A percentile compares a stretch with the other conserved stretches of the same genome.
These are phyloP conservation scores for Aricia agestis DNA, from an alignment of 1,140 invertebrate species.

Conservation along the genomic window DNA sequence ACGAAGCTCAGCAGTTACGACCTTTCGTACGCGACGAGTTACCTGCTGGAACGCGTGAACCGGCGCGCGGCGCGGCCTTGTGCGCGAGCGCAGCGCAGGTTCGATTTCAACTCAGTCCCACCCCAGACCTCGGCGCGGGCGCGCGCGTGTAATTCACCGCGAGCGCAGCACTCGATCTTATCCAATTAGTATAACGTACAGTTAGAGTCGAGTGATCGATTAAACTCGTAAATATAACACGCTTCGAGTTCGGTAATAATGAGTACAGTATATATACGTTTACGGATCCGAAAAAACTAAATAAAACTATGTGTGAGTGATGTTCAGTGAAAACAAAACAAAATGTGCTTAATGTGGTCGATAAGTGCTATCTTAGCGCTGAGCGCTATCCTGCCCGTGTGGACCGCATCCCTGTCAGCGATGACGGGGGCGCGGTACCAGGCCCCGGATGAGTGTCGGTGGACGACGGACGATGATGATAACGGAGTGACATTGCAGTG, in stretches of 20 bases:
- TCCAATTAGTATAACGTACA: constrained; percentile 70
- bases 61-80: constrained; percentile 70
- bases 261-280: constrained; percentile 6
- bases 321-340: constrained; percentile 56
- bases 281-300: constrained; percentile 52
- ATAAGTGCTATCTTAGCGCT: constrained; percentile 58
- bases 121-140: constrained; percentile 59
- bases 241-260: constrained; percentile 19
- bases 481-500: constrained; percentile 87
- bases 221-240: constrained; percentile 48
- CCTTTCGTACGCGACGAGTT: constrained; percentile 53
- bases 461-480: constrained; percentile 80
- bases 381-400: constrained; percentile 52
- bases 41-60: constrained; percentile 75
- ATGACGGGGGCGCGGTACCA: constrained; percentile 79
- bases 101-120: constrained; percentile 67
- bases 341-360: constrained; percentile 64
- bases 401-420: constrained; percentile 67
- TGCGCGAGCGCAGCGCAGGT: constrained; percentile 72
- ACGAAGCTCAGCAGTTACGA: constrained; percentile 43
- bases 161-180: constrained; percentile 56
- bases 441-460: constrained; percentile 90
- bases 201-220: constrained; percentile 71
- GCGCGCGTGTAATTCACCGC: constrained; percentile 47
- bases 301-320: constrained; percentile 55